A percentile compares a stretch with the other conserved stretches of the same genome.
These are phyloP conservation scores for Cryptocephalus moraei DNA, from an alignment of 2,888 invertebrate genomes.

Conservation along the genomic window DNA sequence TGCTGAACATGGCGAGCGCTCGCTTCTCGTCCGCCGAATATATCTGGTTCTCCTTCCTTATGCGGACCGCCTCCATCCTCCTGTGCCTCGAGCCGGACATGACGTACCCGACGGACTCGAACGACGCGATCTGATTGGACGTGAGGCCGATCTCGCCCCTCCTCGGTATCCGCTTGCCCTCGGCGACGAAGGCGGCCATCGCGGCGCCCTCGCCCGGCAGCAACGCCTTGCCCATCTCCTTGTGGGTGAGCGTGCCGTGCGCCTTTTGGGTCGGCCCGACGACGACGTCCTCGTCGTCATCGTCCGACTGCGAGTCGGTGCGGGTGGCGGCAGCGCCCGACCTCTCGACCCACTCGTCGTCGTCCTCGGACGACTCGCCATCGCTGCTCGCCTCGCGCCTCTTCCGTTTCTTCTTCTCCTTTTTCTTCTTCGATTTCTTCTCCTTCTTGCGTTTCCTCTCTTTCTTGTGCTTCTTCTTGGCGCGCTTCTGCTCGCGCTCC, in stretches of 20 bases:
- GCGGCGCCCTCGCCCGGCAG: slow-evolving; percentile 97
- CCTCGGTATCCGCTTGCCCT: slow-evolving; percentile 95
- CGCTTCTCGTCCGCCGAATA: slow-evolving; percentile 99
- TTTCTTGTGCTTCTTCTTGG: slow-evolving; percentile 45
- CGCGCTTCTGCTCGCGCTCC: slow-evolving; percentile 19
- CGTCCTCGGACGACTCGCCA: slow-evolving; percentile 31
- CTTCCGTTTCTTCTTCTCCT: slow-evolving; percentile 20
- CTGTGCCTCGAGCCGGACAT: slow-evolving; percentile 89
- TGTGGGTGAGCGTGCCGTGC: slow-evolving; percentile 60
- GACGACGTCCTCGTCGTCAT: slow-evolving; percentile 39
- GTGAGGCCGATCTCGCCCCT: slow-evolving; percentile 98
- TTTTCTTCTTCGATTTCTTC: slow-evolving; percentile 41
- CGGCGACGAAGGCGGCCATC: slow-evolving; percentile 98
- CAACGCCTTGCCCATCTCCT: slow-evolving; percentile 86
- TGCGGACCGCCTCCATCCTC: slow-evolving; percentile 98
- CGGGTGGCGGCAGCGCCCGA: slow-evolving; percentile 1
- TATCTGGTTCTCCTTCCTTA: slow-evolving; percentile 98
- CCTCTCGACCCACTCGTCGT: slow-evolving; percentile 65
- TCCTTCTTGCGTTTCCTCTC: slow-evolving; percentile 44
- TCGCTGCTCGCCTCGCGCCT: slow-evolving; percentile 21
- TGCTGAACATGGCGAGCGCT: slow-evolving; percentile 95
- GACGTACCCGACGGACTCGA: slow-evolving; percentile 84
- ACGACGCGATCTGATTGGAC: slow-evolving; percentile 85
- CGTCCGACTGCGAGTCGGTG: slow-evolving; percentile 27
- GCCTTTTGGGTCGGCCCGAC: slow-evolving; percentile 56